These are phyloP conservation scores for Corydoras maculifer DNA, from an alignment of 2,113 vertebrate genomes.

Conservation along the genomic window DNA sequence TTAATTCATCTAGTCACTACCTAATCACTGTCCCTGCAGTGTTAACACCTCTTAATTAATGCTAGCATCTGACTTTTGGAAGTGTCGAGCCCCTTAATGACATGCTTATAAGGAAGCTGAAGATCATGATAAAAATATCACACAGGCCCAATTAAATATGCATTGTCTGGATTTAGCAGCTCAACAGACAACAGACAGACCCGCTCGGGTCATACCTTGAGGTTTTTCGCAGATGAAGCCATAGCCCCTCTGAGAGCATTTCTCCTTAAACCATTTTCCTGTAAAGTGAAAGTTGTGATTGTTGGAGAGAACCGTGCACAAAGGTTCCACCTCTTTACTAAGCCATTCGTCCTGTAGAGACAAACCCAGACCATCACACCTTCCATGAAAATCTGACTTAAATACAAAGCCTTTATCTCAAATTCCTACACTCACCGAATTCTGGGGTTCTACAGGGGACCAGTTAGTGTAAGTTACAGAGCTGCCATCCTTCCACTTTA, in stretches of 20 bases:
- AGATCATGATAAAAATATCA: too few relatives aligned
- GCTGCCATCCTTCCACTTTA: slow-evolving; percentile 72
- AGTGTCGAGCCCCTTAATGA: too few relatives aligned
- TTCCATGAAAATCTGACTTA: neutral
- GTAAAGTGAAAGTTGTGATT: slow-evolving; percentile 82
- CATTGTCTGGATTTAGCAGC: too few relatives aligned
- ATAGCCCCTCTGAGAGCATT: slow-evolving; percentile 71
- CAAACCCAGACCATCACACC: neutral
- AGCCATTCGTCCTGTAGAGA: slow-evolving; percentile 51
- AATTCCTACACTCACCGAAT: slow-evolving; percentile 52
- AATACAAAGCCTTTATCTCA: neutral
- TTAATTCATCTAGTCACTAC: too few relatives aligned
- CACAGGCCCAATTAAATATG: too few relatives aligned
- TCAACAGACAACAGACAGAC: neutral
- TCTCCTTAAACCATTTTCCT: slow-evolving; percentile 89
- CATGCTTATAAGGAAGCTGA: too few relatives aligned
- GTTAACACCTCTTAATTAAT: too few relatives aligned
- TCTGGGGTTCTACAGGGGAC: slow-evolving; percentile 71
- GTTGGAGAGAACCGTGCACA: slow-evolving; percentile 80
- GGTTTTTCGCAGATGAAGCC: slow-evolving; percentile 88
- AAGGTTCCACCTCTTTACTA: slow-evolving; percentile 46
- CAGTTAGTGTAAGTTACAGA: slow-evolving; percentile 77
- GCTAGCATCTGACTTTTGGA: too few relatives aligned
- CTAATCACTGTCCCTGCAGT: too few relatives aligned
- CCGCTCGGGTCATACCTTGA: slow-evolving; percentile 66